Evolutionary conservation across 1,140 invertebrate genomes (phyloP).

Genomic region (Apis cerana): DNA sequence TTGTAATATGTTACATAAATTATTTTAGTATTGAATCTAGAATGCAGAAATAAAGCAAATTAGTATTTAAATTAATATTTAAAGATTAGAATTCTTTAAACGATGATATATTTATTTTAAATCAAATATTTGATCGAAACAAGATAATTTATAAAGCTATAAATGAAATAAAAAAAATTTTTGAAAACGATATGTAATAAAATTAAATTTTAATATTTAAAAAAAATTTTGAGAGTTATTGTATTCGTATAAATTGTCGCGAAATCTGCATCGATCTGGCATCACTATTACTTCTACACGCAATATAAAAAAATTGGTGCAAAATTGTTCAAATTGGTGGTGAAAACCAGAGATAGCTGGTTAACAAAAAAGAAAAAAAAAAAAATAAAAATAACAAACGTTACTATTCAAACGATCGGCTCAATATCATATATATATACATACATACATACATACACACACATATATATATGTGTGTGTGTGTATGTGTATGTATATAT

Average conservation of each 20-base stretch:
- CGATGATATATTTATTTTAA: not conserved
- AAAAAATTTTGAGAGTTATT: too few relatives aligned
- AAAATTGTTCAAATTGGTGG: slow-evolving; percentile 31
- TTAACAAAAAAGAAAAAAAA: not conserved
- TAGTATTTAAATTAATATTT: not conserved
- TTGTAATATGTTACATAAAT: too few relatives aligned
- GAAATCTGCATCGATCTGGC: slow-evolving; percentile 50
- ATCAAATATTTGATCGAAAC: not conserved
- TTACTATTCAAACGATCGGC: slow-evolving; percentile 18
- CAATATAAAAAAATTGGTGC: slow-evolving; percentile 55
- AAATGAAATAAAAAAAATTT: not conserved
- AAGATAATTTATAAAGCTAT: not conserved
- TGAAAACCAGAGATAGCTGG: slow-evolving; percentile 9
- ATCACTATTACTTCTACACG: slow-evolving; percentile 50
- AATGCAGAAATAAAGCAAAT: not conserved
- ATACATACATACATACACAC: too few relatives aligned
- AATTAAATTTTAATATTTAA: too few relatives aligned
- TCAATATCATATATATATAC: not conserved
- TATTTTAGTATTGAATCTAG: not conserved
- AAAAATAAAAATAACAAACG: not conserved
- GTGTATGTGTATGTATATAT: too few relatives aligned
- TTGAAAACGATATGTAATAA: too few relatives aligned
- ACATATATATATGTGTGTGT: too few relatives aligned
- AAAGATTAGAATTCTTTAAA: not conserved
- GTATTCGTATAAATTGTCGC: not conserved